Evolutionary conservation across 30 jellyfish, hydroid and myxozoan genomes (phyloP).

Genomic region (Aurelia aurita complex sp. Pacific): DNA sequence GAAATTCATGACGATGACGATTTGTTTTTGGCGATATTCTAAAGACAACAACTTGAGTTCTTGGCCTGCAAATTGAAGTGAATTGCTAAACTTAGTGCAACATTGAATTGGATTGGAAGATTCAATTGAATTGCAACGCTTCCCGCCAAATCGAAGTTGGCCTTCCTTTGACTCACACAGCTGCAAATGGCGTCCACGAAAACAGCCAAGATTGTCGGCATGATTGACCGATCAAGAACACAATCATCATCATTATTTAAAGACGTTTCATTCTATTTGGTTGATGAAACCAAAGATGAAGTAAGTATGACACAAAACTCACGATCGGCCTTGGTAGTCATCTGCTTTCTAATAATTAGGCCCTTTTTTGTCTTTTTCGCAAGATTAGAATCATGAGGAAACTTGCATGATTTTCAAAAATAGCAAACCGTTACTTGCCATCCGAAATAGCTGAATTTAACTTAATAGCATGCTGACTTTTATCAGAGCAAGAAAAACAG

Average conservation of each 20-base stretch:
- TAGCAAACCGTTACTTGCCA: too few species aligned
- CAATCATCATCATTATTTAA: constrained; percentile 35
- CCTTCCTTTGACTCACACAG: not conserved
- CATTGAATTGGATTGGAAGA: too few species aligned
- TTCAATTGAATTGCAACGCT: constrained; percentile 11
- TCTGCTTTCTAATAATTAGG: not conserved
- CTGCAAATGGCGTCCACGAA: constrained; percentile 56
- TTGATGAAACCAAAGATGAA: constrained; percentile 64
- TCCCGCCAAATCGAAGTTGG: constrained; percentile 17
- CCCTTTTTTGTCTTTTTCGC: too few species aligned
- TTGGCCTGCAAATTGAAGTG: too few species aligned
- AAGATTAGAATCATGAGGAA: too few species aligned
- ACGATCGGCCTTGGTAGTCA: not conserved
- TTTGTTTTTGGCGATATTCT: not conserved
- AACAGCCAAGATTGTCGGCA: constrained; percentile 16
- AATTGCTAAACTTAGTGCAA: too few species aligned
- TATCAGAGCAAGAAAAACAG: too few species aligned
- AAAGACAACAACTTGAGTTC: too few species aligned
- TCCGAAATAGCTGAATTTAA: too few species aligned
- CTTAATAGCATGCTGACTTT: too few species aligned
- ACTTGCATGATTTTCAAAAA: too few species aligned
- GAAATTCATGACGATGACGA: too few species aligned
- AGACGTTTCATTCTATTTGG: constrained; percentile 59
- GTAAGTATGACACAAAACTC: constrained; percentile 8
- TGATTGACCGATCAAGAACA: constrained; percentile 55